Evolutionary conservation across 1,140 invertebrate genomes (phyloP), one percentile per base, ranked within the genome.

Genomic region (Melanaphis sacchari): DNA sequence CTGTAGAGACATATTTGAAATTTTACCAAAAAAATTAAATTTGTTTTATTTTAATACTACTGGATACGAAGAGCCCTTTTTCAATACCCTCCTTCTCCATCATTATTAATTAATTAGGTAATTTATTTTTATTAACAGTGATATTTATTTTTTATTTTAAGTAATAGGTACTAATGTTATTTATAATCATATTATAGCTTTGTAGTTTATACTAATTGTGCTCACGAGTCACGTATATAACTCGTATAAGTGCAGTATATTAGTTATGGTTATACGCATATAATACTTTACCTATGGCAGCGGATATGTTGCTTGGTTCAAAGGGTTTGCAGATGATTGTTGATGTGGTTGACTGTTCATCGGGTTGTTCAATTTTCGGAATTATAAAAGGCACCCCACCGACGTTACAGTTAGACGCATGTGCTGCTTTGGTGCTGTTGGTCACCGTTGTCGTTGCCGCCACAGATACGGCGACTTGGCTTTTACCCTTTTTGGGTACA

Each of bases 291-390:
- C 90, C 90, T 81, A 36, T 41, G 26, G 36, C 8, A 5, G 84
- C 18, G 26, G 81, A 40, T 36, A 84, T 81, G 43, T 92, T 76
- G 59, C 38, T 82, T 36, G 91, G 9, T 52, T 52, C 43, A 22
- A 24, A 26, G 6, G 76, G 76, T 36, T 92, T 46, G 36, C 59
- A 90, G 52, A 59, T 31, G 8, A n/a, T 38, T 1, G n/a, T 76
- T 18, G 87, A 2, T 4, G 49, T 24, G 40, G 87, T 18, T 36
- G n/a, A 36, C 21, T 22, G 6, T 8, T 90, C 52, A n/a, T 66
- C 52, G 38, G 89, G 52, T 21, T 90, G 89, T 90, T 90, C 89
- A 40, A 90, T 90, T 90, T 59, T 90, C 11, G 89, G 89, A 66
- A 90, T 90, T 41, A 41, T 90, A 41, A 90, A 90, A 66, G 38